phyloP scores from a whole-genome alignment of 2,888 invertebrate species.

The Diachrysia chrysitis region DNA sequence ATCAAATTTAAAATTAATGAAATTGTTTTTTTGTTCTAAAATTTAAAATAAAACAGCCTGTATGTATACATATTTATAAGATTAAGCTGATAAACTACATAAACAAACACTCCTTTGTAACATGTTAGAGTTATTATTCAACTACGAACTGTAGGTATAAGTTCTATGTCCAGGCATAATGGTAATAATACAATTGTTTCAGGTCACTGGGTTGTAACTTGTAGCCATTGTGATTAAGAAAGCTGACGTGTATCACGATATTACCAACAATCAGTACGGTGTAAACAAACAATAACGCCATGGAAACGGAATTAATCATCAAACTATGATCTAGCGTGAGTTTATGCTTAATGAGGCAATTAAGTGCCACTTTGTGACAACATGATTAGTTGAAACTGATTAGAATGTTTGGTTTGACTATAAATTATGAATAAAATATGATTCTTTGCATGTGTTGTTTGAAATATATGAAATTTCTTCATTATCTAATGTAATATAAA shows the following conservation, averaged over 20 bases:
- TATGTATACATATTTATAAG: too few species aligned
- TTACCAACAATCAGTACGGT: conserved; percentile 29
- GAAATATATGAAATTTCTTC: not conserved
- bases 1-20: too few species aligned
- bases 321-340: conserved; percentile 22
- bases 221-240: conserved; percentile 20
- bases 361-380: conserved; percentile 16
- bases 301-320: conserved; percentile 28
- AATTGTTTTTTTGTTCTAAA: too few species aligned
- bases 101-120: not conserved
- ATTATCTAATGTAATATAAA: too few species aligned
- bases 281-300: conserved; percentile 16
- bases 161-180: not conserved
- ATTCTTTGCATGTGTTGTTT: not conserved
- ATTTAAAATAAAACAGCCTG: too few species aligned
- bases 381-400: not conserved
- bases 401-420: not conserved
- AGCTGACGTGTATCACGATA: conserved; percentile 22
- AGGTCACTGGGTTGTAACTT: conserved; percentile 19
- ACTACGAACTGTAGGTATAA: not conserved
- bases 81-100: not conserved
- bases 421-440: conserved; percentile 11
- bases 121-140: not conserved
- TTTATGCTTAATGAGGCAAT: conserved; percentile 24
- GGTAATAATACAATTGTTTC: conserved; percentile 9